A percentile compares a stretch with the other conserved stretches of the same genome.
phyloP scores from a whole-genome alignment of 2,888 invertebrate genomes.

The Loripinus fragilis region DNA sequence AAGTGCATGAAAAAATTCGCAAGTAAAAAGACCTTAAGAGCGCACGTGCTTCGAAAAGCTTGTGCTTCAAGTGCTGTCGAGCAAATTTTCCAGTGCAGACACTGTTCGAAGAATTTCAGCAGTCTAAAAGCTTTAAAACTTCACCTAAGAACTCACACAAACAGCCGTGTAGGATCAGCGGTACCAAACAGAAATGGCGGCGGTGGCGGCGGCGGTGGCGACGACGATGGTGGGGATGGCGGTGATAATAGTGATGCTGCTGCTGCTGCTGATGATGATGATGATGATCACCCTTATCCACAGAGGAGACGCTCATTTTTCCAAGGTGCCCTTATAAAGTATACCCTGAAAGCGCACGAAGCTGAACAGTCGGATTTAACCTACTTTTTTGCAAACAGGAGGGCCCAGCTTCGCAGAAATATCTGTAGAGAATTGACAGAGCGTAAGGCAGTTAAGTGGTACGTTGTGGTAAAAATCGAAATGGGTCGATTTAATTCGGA shows the following conservation, averaged over 20 bases:
- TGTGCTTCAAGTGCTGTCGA: neutral
- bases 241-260: too few species aligned
- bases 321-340: too few species aligned
- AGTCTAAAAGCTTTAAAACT: neutral
- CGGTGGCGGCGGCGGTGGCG: too few species aligned
- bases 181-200: neutral
- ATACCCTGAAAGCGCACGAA: neutral
- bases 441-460: neutral
- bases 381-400: too few species aligned
- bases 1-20: neutral
- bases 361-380: too few species aligned
- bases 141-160: neutral
- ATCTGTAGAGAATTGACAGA: neutral
- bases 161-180: neutral
- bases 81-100: neutral
- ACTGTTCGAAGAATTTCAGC: neutral
- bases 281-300: neutral
- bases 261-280: too few species aligned
- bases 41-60: neutral
- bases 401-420: neutral
- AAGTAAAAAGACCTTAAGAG: neutral
- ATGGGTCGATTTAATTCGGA: neutral
- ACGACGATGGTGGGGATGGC: too few species aligned
- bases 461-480: neutral
- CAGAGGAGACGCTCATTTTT: neutral